These are phyloP conservation scores for Sakesphorus luctuosus DNA, from an alignment of 2,113 vertebrate species.

Conservation along the genomic window DNA sequence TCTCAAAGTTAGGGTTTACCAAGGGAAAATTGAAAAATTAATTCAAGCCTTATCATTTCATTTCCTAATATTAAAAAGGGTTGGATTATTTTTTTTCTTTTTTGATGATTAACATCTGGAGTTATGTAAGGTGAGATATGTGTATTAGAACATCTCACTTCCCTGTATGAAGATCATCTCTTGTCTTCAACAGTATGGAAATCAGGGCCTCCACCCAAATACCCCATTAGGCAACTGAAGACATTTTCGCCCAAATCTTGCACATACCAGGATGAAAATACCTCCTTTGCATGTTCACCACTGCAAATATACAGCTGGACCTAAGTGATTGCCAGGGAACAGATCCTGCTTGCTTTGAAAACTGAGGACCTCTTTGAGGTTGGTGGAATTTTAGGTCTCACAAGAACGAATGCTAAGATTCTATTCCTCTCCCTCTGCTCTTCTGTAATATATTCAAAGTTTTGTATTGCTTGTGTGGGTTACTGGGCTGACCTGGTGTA, in stretches of 20 bases:
- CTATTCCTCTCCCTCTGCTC: neutral
- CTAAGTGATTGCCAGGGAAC: neutral
- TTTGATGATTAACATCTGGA: constrained; percentile 56
- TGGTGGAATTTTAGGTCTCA: neutral
- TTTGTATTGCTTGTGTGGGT: neutral
- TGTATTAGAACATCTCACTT: constrained; percentile 39
- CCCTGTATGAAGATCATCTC: constrained; percentile 25
- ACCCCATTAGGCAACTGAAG: constrained; percentile 11
- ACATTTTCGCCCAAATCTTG: neutral
- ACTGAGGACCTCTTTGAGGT: neutral
- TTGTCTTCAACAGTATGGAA: constrained; percentile 13
- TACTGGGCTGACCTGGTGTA: neutral
- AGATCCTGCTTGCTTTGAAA: neutral
- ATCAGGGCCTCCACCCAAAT: constrained; percentile 43
- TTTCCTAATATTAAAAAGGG: constrained; percentile 45
- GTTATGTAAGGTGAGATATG: constrained; percentile 57
- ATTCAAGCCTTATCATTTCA: constrained; percentile 40
- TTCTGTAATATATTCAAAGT: neutral
- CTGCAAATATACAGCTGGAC: neutral
- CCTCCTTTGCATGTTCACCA: neutral
- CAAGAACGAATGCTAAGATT: neutral
- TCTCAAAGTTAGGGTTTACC: constrained; percentile 33
- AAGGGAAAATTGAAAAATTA: constrained; percentile 30
- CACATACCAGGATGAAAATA: neutral
- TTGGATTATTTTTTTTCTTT: neutral